Conservation (phyloP, 2,888 invertebrate species). For the Synanthedon formicaeformis region DNA sequence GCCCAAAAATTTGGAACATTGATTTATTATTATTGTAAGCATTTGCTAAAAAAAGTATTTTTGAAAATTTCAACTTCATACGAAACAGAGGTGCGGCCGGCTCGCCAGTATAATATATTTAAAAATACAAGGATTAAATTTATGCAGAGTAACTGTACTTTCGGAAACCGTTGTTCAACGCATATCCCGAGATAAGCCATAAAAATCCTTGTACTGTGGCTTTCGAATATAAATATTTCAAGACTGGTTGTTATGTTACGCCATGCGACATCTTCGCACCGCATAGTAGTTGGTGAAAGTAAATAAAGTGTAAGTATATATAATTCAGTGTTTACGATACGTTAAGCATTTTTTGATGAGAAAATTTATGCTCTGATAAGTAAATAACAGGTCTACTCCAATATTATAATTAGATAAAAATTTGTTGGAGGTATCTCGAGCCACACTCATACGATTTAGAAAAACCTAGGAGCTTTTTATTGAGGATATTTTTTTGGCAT, state of each 20-base stretch:
- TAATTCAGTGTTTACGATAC: slow-evolving; percentile 30
- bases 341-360: slow-evolving; percentile 11
- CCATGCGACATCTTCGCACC: slow-evolving; percentile 30
- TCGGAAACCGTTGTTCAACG: background rate
- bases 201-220: slow-evolving; percentile 15
- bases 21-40: too few species aligned
- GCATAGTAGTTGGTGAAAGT: slow-evolving; percentile 42
- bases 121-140: background rate
- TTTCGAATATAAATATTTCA: slow-evolving; percentile 28
- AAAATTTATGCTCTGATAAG: slow-evolving; percentile 4
- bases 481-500: too few species aligned
- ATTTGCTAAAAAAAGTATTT: too few species aligned
- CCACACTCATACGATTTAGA: too few species aligned
- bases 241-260: slow-evolving; percentile 33
- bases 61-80: too few species aligned
- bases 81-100: too few species aligned
- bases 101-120: too few species aligned
- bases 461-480: too few species aligned
- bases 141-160: background rate
- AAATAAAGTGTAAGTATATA: slow-evolving; percentile 19
- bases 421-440: too few species aligned
- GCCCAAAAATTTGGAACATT: too few species aligned
- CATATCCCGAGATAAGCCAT: slow-evolving; percentile 8
- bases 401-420: too few species aligned
- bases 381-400: too few species aligned